These are phyloP conservation scores for Brachionus asplanchnoidis DNA, from an alignment of 1,140 invertebrate species.

Conservation along the genomic window DNA sequence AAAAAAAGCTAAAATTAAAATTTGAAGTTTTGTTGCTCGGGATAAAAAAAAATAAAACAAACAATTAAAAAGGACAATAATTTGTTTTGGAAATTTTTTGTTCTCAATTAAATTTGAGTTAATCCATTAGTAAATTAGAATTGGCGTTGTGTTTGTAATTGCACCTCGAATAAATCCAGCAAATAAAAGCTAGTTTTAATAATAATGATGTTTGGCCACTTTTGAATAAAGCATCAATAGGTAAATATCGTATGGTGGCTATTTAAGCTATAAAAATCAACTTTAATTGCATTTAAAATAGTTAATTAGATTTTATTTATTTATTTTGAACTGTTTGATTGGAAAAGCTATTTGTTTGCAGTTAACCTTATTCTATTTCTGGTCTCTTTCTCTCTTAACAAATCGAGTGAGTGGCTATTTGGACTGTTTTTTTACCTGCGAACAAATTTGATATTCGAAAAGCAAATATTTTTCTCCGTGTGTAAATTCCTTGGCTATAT, in stretches of 20 bases:
- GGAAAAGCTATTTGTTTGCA: background rate
- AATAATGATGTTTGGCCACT: background rate
- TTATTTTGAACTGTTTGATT: background rate
- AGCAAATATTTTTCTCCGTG: background rate
- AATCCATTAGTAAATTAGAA: background rate
- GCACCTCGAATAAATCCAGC: background rate
- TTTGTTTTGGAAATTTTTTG: background rate
- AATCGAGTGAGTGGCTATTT: background rate
- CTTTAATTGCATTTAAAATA: background rate
- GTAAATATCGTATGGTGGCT: background rate
- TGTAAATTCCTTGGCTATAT: conserved; percentile 13
- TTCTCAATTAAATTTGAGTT: background rate
- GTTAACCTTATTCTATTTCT: background rate
- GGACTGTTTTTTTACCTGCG: background rate
- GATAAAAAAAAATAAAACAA: background rate
- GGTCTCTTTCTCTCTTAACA: background rate
- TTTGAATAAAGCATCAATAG: background rate
- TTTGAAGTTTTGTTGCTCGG: background rate
- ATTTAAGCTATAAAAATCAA: background rate
- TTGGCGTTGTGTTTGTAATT: background rate
- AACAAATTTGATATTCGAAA: background rate
- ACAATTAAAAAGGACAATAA: background rate
- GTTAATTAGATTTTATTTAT: conserved; percentile 6
- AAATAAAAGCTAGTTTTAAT: background rate
- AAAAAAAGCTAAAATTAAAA: background rate